A percentile compares a stretch with the other conserved stretches of the same genome.
phyloP scores from a whole-genome alignment of 1,140 invertebrate genomes.

The Coelopa frigida region DNA sequence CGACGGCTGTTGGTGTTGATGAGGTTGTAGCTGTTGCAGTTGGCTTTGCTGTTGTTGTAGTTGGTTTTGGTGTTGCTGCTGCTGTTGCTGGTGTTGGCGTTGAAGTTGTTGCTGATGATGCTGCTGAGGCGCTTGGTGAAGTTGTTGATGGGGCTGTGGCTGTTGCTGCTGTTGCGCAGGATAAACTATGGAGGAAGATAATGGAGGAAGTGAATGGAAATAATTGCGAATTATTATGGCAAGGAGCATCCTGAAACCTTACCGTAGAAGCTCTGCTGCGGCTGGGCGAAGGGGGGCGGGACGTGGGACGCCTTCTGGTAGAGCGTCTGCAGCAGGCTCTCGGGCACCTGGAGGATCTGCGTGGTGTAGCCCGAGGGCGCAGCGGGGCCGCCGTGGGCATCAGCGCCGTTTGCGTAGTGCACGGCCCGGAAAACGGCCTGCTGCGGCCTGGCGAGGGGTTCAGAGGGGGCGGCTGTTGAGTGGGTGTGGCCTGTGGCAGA shows the following conservation, averaged over 20 bases:
- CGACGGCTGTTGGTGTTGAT: slow-evolving; percentile 5
- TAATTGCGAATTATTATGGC: no score
- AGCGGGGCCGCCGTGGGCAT: neutral
- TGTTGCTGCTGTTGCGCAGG: slow-evolving; percentile 13
- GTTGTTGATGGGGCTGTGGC: slow-evolving; percentile 5
- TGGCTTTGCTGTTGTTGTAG: slow-evolving; percentile 10
- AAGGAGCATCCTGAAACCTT: no score
- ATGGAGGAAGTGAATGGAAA: no score
- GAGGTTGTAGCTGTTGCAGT: slow-evolving; percentile 20
- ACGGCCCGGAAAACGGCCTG: neutral
- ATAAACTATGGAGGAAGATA: no score
- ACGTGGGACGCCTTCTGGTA: slow-evolving; percentile 7
- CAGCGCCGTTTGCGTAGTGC: neutral
- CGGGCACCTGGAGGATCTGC: slow-evolving; percentile 32
- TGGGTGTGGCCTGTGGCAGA: neutral
- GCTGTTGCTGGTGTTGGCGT: slow-evolving; percentile 6
- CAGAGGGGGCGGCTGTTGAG: slow-evolving; percentile 2
- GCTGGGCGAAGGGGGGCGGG: neutral
- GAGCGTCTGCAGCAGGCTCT: slow-evolving; percentile 28
- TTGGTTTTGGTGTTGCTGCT: slow-evolving; percentile 19
- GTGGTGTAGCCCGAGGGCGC: slow-evolving; percentile 8
- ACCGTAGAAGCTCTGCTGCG: neutral
- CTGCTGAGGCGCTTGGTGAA: neutral
- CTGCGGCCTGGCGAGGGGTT: no score
- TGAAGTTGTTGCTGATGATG: neutral